Percentiles rank a stretch among this genome's conserved stretches.
Conservation (phyloP, 2,888 invertebrate species). For the Volucella inanis region DNA sequence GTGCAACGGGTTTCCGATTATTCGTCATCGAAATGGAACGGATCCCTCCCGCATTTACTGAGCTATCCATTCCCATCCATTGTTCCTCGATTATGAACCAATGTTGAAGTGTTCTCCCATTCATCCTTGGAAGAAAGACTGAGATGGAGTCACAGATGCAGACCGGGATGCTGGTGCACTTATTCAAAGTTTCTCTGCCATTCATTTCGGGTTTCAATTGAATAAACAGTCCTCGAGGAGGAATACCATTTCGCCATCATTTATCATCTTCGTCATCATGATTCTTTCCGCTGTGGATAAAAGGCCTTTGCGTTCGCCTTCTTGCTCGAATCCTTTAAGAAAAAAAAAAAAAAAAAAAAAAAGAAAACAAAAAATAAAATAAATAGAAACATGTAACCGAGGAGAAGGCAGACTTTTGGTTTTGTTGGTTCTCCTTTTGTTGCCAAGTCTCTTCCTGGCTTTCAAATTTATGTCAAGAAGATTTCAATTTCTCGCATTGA, state of each 20-base stretch:
- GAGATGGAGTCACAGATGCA: background rate
- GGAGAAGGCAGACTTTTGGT: slow-evolving; percentile 31
- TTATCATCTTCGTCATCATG: slow-evolving; percentile 59
- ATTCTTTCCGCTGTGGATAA: slow-evolving; percentile 20
- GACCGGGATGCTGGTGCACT: slow-evolving; percentile 11
- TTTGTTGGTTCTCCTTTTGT: slow-evolving; percentile 21
- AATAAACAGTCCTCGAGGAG: slow-evolving; percentile 62
- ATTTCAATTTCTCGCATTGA: slow-evolving; percentile 42
- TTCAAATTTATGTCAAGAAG: slow-evolving; percentile 61
- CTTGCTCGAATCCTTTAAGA: slow-evolving; percentile 16
- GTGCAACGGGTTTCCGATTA: slow-evolving; percentile 52
- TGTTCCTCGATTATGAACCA: slow-evolving; percentile 54
- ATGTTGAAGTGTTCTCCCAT: background rate
- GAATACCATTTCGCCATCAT: slow-evolving; percentile 47
- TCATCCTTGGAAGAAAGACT: background rate
- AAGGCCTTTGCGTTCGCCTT: background rate
- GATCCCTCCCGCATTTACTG: slow-evolving; percentile 1
- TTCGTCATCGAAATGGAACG: slow-evolving; percentile 39
- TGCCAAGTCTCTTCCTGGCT: slow-evolving; percentile 41
- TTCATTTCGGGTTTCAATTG: slow-evolving; percentile 71
- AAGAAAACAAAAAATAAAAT: too few relatives aligned
- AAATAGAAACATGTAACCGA: slow-evolving; percentile 13
- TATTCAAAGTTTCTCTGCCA: slow-evolving; percentile 63
- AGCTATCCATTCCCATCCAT: slow-evolving; percentile 24
- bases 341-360: background rate